These are phyloP conservation scores for Drosophila watanabei DNA, from an alignment of 1,140 invertebrate species.

Conservation along the genomic window DNA sequence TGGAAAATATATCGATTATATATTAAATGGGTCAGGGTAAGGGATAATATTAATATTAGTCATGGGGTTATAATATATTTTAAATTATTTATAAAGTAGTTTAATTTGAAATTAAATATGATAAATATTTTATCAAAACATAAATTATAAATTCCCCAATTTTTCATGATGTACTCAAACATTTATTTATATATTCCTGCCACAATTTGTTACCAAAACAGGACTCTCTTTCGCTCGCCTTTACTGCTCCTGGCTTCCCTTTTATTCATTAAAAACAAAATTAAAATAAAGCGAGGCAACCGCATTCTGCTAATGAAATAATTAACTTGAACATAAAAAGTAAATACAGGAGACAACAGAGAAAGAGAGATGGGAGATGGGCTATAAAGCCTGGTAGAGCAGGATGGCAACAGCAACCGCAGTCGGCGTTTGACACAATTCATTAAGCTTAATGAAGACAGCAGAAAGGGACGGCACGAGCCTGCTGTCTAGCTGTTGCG, in stretches of 20 bases:
- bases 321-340: conserved; percentile 69
- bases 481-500: conserved; percentile 69
- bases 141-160: too few relatives aligned
- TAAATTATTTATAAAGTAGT: background rate
- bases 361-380: conserved; percentile 25
- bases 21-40: background rate
- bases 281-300: conserved; percentile 44
- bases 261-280: conserved; percentile 39
- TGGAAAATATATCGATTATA: background rate
- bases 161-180: background rate
- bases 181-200: background rate
- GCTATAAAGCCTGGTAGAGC: conserved; percentile 41
- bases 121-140: background rate
- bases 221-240: too few relatives aligned
- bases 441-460: conserved; percentile 83
- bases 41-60: background rate
- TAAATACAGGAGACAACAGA: conserved; percentile 36
- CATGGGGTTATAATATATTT: background rate
- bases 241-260: background rate
- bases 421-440: conserved; percentile 78
- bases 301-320: conserved; percentile 66
- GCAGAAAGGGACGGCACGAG: conserved; percentile 13
- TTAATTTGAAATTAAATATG: background rate
- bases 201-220: conserved; percentile 6
- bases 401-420: conserved; percentile 51